Base-by-base conservation (phyloP, 2,113 vertebrate genomes). In the Arenaria interpres region DNA sequence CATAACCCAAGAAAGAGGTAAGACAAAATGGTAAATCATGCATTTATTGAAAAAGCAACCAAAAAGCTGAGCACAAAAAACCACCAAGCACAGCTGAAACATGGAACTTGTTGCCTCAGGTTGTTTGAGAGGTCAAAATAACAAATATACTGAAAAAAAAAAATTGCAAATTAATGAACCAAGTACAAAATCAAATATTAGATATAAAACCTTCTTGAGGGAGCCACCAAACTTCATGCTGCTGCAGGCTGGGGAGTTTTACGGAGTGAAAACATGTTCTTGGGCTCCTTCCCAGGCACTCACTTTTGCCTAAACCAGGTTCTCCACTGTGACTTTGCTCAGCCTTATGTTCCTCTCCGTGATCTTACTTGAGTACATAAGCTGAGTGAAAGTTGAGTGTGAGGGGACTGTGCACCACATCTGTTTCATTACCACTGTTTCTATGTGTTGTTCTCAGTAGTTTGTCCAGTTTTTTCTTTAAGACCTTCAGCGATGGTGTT, bases 301-400 rank as follows among this genome's bases (percentile, higher is more conserved):
- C 2, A 2, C 27, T 85, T 66, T 27, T 72, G 43, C 45, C 39
- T 0, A 0, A 41, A 3, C 17, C 63, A 23, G 43, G 19, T 39
- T 80, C 54, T 37, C 45, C 10, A 7, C 37, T 27, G 27, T 16
- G 27, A 17, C 64, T 51, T 35, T n/a, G 25, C 57, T 72, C 45
- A 28, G 64, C 28, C 59, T 67, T 18, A 5, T 1, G 0, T 16
- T 62, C 33, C 76, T 60, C 63, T n/a, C 51, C 27, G 16, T 33
- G 51, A n/a, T 12, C 27, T 48, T 69, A 22, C 3, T 4, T 39
- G 32, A 27, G 64, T 6, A 19, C 9, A 37, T 39, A 85, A 56
- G 14, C 6, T 2, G 3, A 18, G 32, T 7, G n/a, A 21, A 54
- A 76, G 30, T 12, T 12, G 20, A 72, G 16, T 9, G 12, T 33